Evolutionary conservation across 2,113 vertebrate species (phyloP).

Genomic region (Elaphurus davidianus): DNA sequence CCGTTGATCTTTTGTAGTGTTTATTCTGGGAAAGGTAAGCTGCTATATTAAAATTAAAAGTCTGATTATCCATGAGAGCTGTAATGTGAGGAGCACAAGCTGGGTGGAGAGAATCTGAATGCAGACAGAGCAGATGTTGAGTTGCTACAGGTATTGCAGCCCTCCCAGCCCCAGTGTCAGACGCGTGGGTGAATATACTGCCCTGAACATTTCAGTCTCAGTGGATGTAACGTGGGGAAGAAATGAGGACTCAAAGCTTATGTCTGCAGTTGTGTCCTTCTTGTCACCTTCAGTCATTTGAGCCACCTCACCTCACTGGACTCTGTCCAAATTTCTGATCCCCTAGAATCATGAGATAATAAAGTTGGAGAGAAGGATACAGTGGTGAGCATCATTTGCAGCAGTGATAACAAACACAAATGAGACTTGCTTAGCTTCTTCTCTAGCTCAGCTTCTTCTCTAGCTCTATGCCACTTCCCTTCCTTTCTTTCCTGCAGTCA

Average conservation of each 20-base stretch:
- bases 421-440: neutral
- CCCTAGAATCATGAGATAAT: neutral
- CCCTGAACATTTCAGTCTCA: neutral
- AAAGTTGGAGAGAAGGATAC: neutral
- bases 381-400: neutral
- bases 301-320: neutral
- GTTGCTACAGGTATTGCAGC: neutral
- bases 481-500: neutral
- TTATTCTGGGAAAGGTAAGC: neutral
- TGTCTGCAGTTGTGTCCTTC: neutral
- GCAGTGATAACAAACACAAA: neutral
- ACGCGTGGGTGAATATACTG: neutral
- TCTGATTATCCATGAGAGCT: neutral
- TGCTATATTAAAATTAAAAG: neutral
- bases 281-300: neutral
- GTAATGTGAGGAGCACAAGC: neutral
- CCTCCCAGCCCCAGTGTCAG: neutral
- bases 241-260: fast-evolving
- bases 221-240: neutral
- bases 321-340: neutral
- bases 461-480: neutral
- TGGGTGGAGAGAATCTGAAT: neutral
- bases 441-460: neutral
- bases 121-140: neutral
- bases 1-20: neutral